Percentiles rank a stretch among this genome's conserved stretches.
phyloP scores from a whole-genome alignment of 2,113 vertebrate genomes.

The Chloroceryle aenea region DNA sequence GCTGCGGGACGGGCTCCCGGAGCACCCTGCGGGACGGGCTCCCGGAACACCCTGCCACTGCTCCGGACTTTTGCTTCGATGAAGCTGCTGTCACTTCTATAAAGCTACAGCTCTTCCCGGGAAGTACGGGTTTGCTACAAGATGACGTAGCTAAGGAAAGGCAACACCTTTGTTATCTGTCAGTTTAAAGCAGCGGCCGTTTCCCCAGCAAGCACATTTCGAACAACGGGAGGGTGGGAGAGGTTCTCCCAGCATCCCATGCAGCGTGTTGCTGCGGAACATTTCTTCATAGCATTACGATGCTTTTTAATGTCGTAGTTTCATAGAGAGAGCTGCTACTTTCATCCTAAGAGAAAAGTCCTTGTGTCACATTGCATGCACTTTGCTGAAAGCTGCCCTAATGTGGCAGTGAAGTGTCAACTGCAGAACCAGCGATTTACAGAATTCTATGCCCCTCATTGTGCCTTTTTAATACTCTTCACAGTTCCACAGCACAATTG shows the following conservation, averaged over 20 bases:
- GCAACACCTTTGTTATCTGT: not conserved
- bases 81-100: not conserved
- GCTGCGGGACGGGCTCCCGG: not conserved
- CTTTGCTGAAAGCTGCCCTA: not conserved
- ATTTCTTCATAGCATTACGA: not conserved
- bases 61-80: not conserved
- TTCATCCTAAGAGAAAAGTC: not conserved
- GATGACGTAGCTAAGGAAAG: not conserved
- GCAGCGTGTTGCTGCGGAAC: accelerated
- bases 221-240: not conserved
- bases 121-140: accelerated
- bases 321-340: not conserved
- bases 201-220: not conserved
- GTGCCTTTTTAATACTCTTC: not conserved
- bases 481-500: not conserved
- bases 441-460: not conserved
- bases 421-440: not conserved
- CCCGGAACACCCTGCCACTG: accelerated
- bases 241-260: not conserved
- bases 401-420: too few relatives aligned
- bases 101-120: not conserved
- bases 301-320: not conserved
- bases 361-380: not conserved
- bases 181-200: not conserved
- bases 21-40: not conserved